Conservation (phyloP, 2,888 invertebrate genomes). For the Microplitis manilae region DNA sequence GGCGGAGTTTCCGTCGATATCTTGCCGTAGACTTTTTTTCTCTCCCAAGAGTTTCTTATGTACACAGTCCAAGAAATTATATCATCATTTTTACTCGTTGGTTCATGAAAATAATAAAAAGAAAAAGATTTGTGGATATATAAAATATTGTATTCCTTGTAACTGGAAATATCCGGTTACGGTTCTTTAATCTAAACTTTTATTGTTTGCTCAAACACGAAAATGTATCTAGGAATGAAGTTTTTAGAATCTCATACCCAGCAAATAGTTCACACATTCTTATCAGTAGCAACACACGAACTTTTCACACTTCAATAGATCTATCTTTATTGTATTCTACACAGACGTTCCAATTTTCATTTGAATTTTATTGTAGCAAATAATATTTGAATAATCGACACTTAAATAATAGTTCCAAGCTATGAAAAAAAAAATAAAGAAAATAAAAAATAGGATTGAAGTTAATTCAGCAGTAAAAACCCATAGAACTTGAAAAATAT, state of each 20-base stretch:
- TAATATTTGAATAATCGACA: no score
- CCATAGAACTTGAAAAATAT: no score
- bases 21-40: no score
- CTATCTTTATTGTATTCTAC: no score
- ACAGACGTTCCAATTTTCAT: no score
- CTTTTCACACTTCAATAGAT: neutral
- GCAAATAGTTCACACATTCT: constrained; percentile 11
- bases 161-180: constrained; percentile 13
- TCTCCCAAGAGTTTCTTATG: no score
- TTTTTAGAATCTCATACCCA: neutral
- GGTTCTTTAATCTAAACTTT: constrained; percentile 8
- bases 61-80: no score
- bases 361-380: neutral
- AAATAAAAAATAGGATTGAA: no score
- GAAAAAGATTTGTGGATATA: neutral
- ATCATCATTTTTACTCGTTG: neutral
- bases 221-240: neutral
- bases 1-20: no score
- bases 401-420: no score
- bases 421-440: no score
- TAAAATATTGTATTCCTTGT: neutral
- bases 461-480: no score
- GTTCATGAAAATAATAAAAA: neutral
- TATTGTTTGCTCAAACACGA: neutral
- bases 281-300: neutral